phyloP scores from a whole-genome alignment of 2,888 invertebrate species.

The Sinopyrophorus schimmeli region DNA sequence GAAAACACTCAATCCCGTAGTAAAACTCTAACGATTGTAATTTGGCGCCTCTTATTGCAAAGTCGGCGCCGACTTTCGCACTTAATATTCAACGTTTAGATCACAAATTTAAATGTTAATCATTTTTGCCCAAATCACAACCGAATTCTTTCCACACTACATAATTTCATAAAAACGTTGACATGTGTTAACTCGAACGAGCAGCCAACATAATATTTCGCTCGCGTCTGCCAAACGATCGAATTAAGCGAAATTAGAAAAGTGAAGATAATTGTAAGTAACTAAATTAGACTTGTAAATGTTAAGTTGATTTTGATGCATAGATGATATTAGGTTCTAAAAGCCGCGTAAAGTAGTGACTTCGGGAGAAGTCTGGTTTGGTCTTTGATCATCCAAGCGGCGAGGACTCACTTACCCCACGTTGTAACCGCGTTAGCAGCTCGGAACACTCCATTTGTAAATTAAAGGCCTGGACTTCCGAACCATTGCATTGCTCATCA shows the following conservation, averaged over 20 bases:
- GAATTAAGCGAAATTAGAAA: not conserved
- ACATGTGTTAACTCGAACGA: too few species aligned
- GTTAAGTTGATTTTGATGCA: conserved; percentile 16
- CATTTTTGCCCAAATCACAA: too few species aligned
- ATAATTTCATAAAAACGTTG: too few species aligned
- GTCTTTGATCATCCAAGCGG: conserved; percentile 46
- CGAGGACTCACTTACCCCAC: conserved; percentile 39
- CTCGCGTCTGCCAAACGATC: not conserved
- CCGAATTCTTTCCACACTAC: too few species aligned
- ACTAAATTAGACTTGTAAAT: conserved; percentile 1
- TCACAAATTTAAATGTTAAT: too few species aligned
- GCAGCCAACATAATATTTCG: too few species aligned
- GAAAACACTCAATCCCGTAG: too few species aligned
- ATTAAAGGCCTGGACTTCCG: conserved; percentile 54
- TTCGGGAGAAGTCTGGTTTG: conserved; percentile 20
- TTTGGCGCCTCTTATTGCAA: too few species aligned
- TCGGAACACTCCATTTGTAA: conserved; percentile 52
- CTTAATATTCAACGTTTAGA: too few species aligned
- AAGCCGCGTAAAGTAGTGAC: conserved; percentile 21
- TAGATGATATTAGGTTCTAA: conserved; percentile 13
- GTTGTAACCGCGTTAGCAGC: conserved; percentile 46
- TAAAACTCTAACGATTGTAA: too few species aligned
- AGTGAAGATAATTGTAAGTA: not conserved
- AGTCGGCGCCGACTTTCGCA: too few species aligned
- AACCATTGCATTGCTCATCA: conserved; percentile 49